These are phyloP conservation scores for Cyrtonyx montezumae DNA, from an alignment of 2,113 vertebrate species.

Conservation along the genomic window DNA sequence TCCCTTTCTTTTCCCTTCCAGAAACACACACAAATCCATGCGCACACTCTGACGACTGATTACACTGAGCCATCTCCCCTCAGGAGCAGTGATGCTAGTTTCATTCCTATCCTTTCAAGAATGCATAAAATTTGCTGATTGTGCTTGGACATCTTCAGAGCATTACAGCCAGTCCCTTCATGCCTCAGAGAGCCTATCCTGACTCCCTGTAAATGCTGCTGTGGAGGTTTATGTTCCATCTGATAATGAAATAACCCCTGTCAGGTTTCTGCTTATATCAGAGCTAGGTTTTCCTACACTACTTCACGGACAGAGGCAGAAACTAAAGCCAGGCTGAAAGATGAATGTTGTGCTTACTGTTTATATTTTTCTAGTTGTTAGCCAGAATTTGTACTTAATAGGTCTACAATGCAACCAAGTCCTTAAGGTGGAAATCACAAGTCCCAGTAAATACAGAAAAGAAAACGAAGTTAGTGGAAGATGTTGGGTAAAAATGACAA, in stretches of 20 bases:
- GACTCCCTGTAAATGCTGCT: not conserved
- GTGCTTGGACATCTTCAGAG: not conserved
- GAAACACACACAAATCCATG: not conserved
- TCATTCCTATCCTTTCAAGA: not conserved
- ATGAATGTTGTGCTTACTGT: not conserved
- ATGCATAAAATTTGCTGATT: constrained; percentile 35
- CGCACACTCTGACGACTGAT: not conserved
- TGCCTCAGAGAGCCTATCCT: constrained; percentile 23
- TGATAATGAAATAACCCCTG: not conserved
- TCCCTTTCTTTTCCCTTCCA: not conserved
- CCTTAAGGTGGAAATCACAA: not conserved
- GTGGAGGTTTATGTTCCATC: constrained; percentile 45
- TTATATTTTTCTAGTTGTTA: not conserved
- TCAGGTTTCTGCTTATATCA: not conserved
- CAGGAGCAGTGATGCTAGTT: not conserved
- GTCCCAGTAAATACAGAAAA: not conserved
- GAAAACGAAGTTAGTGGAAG: not conserved
- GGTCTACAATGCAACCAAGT: not conserved
- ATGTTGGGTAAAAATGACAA: not conserved
- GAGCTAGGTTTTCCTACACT: not conserved
- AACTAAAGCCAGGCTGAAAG: not conserved
- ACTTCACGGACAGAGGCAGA: not conserved
- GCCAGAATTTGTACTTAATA: not conserved
- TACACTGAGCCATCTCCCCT: not conserved
- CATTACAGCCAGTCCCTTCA: not conserved